Base-by-base conservation (phyloP, 2,888 invertebrate species). In the Cosmia pyralina region DNA sequence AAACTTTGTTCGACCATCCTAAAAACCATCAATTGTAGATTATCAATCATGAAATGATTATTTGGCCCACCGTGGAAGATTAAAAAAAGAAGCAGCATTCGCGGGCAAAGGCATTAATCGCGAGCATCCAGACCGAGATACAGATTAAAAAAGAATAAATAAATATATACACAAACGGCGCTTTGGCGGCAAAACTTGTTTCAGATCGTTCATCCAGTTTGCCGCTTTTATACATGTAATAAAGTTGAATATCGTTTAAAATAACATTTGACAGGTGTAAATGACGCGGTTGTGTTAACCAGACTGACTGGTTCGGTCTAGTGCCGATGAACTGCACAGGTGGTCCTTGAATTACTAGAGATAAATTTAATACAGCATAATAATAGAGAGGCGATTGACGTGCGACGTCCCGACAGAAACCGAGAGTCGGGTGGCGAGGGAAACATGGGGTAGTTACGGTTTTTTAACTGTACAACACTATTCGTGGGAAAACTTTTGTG, bases 271-370 rank as follows among this genome's bases (percentile, higher is more conserved):
- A 91, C 91, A 92, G 88, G 92, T 92, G 93, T 93, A 93, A 92
- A 93, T 91, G 91, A 92, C 88, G 89, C 90, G 91, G 92, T 91
- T 87, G 87, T 89, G 92, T 93, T 93, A 93, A 95, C 95, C 93
- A 94, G 95, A 93, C 91, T 85, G 88, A 94, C 95, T 92, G 94
- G 95, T 94, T 90, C 90, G 64, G 72, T 88, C 89, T 93, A 94
- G 94, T 93, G 94, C 92, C 95, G 94, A 93, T 95, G 95, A 95
- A 95, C 95, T 92, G 92, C 91, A 91, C 93, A 93, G 94, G 93
- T 93, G 94, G 94, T 93, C 94, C 93, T 94, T 95, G 95, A 93
- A 93, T 94, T 93, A 94, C 92, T 93, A 93, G 92, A 94, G 92
- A 95, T 95, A 94, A 92, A 94, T 93, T 93, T 93, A 94, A 94